Percentiles rank a stretch among this genome's conserved stretches.
Evolutionary conservation across 2,113 vertebrate genomes (phyloP).

Genomic region (Hassar affinis): DNA sequence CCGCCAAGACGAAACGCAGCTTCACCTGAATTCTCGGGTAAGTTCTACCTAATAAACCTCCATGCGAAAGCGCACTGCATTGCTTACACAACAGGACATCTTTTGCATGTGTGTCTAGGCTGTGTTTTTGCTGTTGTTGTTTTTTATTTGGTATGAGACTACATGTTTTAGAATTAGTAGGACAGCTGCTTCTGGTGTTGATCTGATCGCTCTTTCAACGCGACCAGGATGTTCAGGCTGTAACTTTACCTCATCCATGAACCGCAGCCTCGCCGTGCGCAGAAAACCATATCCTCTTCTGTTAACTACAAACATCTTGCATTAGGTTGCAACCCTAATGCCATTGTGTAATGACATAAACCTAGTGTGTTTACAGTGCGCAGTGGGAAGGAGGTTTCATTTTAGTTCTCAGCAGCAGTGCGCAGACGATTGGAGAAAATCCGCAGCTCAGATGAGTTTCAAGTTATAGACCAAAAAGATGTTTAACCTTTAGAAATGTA

Average conservation of each 20-base stretch:
- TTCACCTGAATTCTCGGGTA: constrained; percentile 27
- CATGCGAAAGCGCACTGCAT: background rate
- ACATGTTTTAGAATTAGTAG: background rate
- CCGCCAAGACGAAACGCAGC: background rate
- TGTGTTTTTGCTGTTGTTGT: background rate
- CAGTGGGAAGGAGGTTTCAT: constrained; percentile 30
- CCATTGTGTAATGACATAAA: too few relatives aligned
- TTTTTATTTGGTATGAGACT: background rate
- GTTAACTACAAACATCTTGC: background rate
- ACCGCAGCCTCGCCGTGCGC: background rate
- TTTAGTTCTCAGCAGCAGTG: constrained; percentile 1
- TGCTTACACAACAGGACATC: background rate
- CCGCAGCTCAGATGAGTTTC: background rate
- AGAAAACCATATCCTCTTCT: too few relatives aligned
- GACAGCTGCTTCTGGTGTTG: background rate
- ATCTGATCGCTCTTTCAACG: background rate
- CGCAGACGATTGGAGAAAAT: background rate
- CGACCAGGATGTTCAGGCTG: constrained; percentile 2
- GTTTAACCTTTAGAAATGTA: too few relatives aligned
- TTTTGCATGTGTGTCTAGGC: background rate
- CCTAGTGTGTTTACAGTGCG: constrained; percentile 30
- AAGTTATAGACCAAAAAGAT: background rate
- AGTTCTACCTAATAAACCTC: constrained; percentile 1
- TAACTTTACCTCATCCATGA: background rate
- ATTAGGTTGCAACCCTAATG: background rate